Conservation (phyloP, 2,888 invertebrate species). For the Morpho achilles region DNA sequence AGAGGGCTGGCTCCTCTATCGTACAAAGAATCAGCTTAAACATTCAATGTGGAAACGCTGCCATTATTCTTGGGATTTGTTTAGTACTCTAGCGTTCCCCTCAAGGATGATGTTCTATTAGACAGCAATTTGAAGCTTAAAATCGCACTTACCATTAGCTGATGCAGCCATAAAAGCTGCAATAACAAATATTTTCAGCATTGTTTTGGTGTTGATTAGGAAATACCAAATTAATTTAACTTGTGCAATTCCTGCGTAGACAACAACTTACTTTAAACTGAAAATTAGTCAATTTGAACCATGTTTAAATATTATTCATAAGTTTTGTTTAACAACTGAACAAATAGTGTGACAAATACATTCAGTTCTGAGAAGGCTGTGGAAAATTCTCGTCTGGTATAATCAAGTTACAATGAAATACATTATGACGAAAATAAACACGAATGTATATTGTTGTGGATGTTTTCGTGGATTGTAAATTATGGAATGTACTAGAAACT, state of each 20-base stretch:
- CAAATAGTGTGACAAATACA: slow-evolving; percentile 6
- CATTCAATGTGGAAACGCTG: too few species aligned
- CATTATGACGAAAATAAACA: not conserved
- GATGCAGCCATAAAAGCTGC: not conserved
- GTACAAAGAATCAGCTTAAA: too few species aligned
- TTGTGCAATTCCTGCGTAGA: not conserved
- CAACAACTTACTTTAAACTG: slow-evolving; percentile 1
- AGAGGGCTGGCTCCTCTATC: too few species aligned
- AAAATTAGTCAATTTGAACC: not conserved
- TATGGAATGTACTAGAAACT: not conserved
- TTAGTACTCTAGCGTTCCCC: too few species aligned
- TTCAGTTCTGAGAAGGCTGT: not conserved
- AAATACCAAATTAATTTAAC: too few species aligned
- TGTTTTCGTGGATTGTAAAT: not conserved
- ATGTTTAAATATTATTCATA: not conserved
- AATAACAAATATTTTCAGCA: slow-evolving; percentile 1
- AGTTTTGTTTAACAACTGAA: slow-evolving; percentile 2
- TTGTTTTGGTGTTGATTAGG: not conserved
- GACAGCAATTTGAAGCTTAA: not conserved
- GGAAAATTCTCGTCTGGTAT: slow-evolving; percentile 1
- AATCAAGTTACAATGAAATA: not conserved
- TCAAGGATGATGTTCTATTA: too few species aligned
- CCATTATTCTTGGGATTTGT: too few species aligned
- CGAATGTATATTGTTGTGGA: not conserved
- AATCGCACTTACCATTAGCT: slow-evolving; percentile 3